Conservation (phyloP, 2,888 invertebrate genomes). For the Hecatera dysodea region DNA sequence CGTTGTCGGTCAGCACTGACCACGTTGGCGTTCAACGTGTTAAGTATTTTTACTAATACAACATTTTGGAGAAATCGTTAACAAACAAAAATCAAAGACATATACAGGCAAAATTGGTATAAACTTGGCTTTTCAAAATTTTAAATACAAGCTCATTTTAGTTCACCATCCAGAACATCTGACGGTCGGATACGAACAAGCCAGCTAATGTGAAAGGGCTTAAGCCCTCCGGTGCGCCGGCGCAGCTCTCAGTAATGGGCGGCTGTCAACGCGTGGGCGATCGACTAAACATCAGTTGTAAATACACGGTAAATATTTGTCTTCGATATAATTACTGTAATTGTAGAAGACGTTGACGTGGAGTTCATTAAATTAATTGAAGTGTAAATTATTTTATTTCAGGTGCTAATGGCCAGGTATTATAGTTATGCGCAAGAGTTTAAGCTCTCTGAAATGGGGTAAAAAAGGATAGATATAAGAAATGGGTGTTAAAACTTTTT, state of each 20-base stretch:
- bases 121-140: neutral
- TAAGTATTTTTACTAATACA: no score
- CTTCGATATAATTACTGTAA: constrained; percentile 86
- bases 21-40: no score
- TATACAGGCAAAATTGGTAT: neutral
- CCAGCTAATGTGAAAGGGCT: constrained; percentile 72
- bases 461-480: neutral
- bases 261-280: constrained; percentile 86
- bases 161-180: constrained; percentile 23
- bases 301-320: constrained; percentile 87
- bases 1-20: no score
- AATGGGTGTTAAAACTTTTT: constrained; percentile 22
- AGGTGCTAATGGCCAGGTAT: constrained; percentile 52
- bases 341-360: constrained; percentile 66
- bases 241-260: constrained; percentile 75
- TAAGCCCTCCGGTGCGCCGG: constrained; percentile 76
- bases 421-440: constrained; percentile 18
- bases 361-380: constrained; percentile 63
- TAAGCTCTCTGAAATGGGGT: neutral
- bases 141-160: constrained; percentile 5
- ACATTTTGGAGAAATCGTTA: neutral
- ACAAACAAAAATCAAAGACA: neutral
- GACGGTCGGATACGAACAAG: constrained; percentile 57
- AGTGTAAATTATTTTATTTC: constrained; percentile 56
- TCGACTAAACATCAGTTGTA: constrained; percentile 84